These are phyloP conservation scores for Gnathonemus longibarbis DNA, from an alignment of 2,113 vertebrate species.

Conservation along the genomic window DNA sequence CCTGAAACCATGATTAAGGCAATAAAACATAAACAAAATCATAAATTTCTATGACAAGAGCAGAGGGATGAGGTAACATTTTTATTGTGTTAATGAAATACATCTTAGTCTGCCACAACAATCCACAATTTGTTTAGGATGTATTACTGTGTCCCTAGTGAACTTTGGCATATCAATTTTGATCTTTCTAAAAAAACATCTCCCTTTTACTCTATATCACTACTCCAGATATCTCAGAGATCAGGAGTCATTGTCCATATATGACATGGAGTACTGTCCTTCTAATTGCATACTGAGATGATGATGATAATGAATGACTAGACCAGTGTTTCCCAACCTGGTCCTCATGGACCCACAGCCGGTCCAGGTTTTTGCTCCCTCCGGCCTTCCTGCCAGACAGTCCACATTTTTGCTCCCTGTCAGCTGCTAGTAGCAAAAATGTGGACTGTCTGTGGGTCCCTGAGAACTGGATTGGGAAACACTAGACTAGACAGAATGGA, in stretches of 20 bases:
- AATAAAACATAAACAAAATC: not conserved
- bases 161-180: slow-evolving; percentile 57
- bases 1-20: not conserved
- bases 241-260: not conserved
- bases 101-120: slow-evolving; percentile 52
- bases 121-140: slow-evolving; percentile 54
- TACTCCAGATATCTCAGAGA: not conserved
- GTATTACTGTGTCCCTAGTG: slow-evolving; percentile 58
- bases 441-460: not conserved
- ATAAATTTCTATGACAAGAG: not conserved
- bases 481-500: not conserved
- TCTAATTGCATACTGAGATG: not conserved
- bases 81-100: slow-evolving; percentile 72
- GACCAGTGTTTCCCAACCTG: not conserved
- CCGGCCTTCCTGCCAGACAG: not conserved
- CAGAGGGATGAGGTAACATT: slow-evolving; percentile 46
- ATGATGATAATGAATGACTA: not conserved
- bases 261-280: not conserved
- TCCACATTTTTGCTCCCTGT: not conserved
- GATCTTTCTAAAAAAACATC: slow-evolving; percentile 38
- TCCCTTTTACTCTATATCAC: slow-evolving; percentile 6
- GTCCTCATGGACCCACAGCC: not conserved
- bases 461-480: not conserved
- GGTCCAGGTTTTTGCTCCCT: not conserved
- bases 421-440: not conserved